Evolutionary conservation across 1,140 invertebrate genomes (phyloP), one percentile per base, ranked within the genome.

Genomic region (Papilio polyxenes): DNA sequence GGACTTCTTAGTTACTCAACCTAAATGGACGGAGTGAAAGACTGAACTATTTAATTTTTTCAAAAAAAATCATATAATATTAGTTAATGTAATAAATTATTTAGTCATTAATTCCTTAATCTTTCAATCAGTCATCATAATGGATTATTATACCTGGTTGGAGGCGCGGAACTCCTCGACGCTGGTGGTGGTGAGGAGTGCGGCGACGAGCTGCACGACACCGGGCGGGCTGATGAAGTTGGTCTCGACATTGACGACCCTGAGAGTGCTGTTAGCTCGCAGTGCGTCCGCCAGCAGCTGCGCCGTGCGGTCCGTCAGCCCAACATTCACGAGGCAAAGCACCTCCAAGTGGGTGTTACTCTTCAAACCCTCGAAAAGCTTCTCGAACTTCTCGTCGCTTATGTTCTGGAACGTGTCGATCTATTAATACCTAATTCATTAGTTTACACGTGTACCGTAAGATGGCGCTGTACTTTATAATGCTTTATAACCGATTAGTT

Each of bases 231-330:
- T 98, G 91, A 99, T 97, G 93, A 98, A 98, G 96, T 99, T 99
- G 78, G 98, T 99, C 96, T 99, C 98, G 85, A 99, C 97, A 94
- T 99, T 99, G 88, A 99, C 95, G 87, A 98, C 97, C 92, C 97
- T 96, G 84, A 99, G 95, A 78, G 97, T 97, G 90, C 96, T 97
- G 95, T 99, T 99, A 85, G 96, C 97, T 91, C 97, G 96, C 80
- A 99, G 95, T 53, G 98, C 97, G 89, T 98, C 97, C 81, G 97
- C 97, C 88, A 99, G 95, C 92, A 96, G 96, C 90, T 97, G 95
- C 76, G 97, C 98, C 86, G 97, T 97, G 92, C 96, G 96, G 95
- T 99, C 99, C 78, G 96, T 98, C 81, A 99, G 96, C 53, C 98
- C 98, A 11, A 98, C 98, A 94, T 99, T 99, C 83, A 98, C 98